Evolutionary conservation across 2,113 vertebrate species (phyloP).

Genomic region (Hippocampus mohnikei): DNA sequence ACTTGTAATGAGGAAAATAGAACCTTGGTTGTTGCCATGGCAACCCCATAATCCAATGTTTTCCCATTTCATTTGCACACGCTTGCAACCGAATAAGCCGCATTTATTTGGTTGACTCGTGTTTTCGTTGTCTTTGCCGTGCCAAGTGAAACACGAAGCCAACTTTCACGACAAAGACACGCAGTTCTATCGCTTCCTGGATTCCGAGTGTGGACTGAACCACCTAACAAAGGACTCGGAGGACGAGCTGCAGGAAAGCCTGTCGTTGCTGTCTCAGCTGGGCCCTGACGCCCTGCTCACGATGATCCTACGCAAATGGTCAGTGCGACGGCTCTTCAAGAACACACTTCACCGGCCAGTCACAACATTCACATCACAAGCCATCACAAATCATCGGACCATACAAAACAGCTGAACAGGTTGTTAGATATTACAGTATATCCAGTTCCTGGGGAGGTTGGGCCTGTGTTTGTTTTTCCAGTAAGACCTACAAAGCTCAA

Average conservation of each 20-base stretch:
- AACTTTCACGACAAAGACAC: constrained; percentile 91
- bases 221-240: constrained; percentile 65
- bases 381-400: too few species aligned
- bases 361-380: neutral
- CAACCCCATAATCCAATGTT: neutral
- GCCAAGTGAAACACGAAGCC: constrained; percentile 85
- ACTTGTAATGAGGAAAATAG: neutral
- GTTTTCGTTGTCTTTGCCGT: constrained; percentile 5
- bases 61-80: neutral
- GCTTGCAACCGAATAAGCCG: neutral
- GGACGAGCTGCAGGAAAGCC: constrained; percentile 84
- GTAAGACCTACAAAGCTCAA: neutral
- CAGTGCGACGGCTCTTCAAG: constrained; percentile 45
- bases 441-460: neutral
- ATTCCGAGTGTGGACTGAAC: constrained; percentile 69
- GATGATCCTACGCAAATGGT: constrained; percentile 90
- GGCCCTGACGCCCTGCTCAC: constrained; percentile 88
- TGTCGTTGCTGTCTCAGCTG: constrained; percentile 84
- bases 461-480: neutral
- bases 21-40: neutral
- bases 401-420: neutral
- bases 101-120: neutral
- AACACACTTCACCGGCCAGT: neutral
- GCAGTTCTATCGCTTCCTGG: constrained; percentile 89
- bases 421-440: neutral